Conservation (phyloP, 2,113 vertebrate species). For the Acanthochromis polyacanthus region DNA sequence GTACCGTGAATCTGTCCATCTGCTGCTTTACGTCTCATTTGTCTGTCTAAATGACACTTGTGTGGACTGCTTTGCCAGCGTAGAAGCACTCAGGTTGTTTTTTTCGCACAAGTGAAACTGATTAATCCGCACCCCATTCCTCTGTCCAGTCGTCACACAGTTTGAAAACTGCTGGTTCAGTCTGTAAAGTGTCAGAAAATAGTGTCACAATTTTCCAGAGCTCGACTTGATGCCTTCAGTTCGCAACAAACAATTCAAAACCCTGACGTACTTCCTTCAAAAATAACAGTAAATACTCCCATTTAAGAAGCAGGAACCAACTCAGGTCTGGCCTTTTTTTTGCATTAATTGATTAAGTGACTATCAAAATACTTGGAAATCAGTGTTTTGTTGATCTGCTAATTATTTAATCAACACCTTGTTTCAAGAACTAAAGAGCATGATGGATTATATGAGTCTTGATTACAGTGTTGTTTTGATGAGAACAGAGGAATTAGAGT, state of each 20-base stretch:
- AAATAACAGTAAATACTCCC: not conserved
- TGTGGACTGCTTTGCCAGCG: not conserved
- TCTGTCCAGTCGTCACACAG: not conserved
- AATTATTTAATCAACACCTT: conserved; percentile 44
- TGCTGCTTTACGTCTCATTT: not conserved
- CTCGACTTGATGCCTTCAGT: not conserved
- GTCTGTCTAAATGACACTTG: conserved; percentile 11
- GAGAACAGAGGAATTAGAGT: conserved; percentile 38
- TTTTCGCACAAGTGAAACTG: not conserved
- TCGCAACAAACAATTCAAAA: not conserved
- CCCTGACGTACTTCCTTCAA: not conserved
- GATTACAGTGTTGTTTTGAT: conserved; percentile 40
- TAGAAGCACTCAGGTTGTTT: not conserved
- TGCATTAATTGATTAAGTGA: not conserved
- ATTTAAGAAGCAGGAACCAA: not conserved
- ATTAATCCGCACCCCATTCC: not conserved
- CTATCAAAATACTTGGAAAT: not conserved
- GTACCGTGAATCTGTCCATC: not conserved
- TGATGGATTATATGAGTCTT: conserved; percentile 17
- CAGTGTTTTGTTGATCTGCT: not conserved
- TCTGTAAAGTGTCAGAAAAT: conserved; percentile 2
- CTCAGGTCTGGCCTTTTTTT: not conserved
- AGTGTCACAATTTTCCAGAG: not conserved
- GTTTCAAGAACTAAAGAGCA: conserved; percentile 20
- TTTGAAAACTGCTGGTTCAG: not conserved